Evolutionary conservation across 2,113 vertebrate species (phyloP), one percentile per base, ranked within the genome.

Genomic region (Corythaeola cristata): DNA sequence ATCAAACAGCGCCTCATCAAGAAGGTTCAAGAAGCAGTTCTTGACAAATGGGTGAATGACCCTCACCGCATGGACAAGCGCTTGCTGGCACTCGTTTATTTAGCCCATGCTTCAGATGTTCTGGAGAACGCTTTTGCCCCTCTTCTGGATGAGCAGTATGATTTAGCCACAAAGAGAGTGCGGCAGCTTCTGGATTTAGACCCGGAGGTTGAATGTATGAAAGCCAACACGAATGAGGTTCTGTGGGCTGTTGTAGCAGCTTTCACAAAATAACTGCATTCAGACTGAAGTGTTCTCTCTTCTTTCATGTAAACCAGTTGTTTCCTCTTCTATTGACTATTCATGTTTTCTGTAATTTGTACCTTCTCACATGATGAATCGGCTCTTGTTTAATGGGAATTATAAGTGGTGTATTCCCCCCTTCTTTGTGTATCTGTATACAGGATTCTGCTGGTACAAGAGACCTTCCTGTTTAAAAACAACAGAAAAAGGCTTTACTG

Each of bases 71-170:
- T 99, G 99, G 99, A 99, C 98, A 99, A 99, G 96, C 98, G 99
- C 35, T 88, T 99, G 97, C 97, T 99, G 79, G 99, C 99, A 14
- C 99, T 99, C 6, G 98, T 99, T 96, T 99, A 99, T 93, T 98
- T 99, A 91, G 99, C 99, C 47, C 99, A 99, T 52, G 99, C 99
- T 47, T 99, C 99, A 0, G 99, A 99, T 66, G 99, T 99, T 69
- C 98, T 99, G 96, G 99, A 99, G 97, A 99, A 99, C 53, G 99
- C 99, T 44, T 99, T 99, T 28, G 99, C 99, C 12, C 99, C 99
- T 0, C 98, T 99, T 47, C 92, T 99, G 97, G 99, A 99, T 15
- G 99, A 99, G 96, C 99, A 99, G 96, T 99, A 99, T 44, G 99
- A 99, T 96, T 97, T 99, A 96, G 99, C 99, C 96, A 99, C 99